phyloP scores from a whole-genome alignment of 1,140 invertebrate species.

The Bombus waltoni region DNA sequence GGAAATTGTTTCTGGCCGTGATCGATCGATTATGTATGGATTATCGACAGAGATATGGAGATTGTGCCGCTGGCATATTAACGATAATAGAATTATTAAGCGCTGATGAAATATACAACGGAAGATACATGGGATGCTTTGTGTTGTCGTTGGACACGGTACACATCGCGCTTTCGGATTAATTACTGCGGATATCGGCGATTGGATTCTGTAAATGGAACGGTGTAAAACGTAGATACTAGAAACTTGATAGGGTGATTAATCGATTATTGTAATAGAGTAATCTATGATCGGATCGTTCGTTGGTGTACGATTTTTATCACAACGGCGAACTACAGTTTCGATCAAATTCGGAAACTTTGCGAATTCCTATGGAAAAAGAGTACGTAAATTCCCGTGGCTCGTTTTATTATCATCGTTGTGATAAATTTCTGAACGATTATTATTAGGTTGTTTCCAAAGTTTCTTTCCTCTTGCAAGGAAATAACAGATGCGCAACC shows the following conservation, averaged over 20 bases:
- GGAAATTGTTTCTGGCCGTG: neutral
- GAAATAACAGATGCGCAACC: too few species aligned
- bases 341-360: neutral
- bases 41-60: neutral
- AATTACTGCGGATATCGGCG: neutral
- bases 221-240: neutral
- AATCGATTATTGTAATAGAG: too few species aligned
- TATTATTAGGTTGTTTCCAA: too few species aligned
- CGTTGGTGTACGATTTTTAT: neutral
- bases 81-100: neutral
- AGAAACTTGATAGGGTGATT: too few species aligned
- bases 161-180: neutral
- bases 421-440: too few species aligned
- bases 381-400: too few species aligned
- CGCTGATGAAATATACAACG: neutral
- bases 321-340: neutral
- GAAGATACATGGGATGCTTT: neutral
- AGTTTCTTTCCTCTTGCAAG: too few species aligned
- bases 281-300: too few species aligned
- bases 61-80: neutral
- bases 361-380: too few species aligned
- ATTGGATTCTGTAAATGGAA: neutral
- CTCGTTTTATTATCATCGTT: too few species aligned
- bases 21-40: neutral
- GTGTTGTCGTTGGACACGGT: neutral